Percentiles rank a stretch among this genome's conserved stretches.
Evolutionary conservation across 2,888 invertebrate species (phyloP).

Genomic region (Hemithea aestivaria): DNA sequence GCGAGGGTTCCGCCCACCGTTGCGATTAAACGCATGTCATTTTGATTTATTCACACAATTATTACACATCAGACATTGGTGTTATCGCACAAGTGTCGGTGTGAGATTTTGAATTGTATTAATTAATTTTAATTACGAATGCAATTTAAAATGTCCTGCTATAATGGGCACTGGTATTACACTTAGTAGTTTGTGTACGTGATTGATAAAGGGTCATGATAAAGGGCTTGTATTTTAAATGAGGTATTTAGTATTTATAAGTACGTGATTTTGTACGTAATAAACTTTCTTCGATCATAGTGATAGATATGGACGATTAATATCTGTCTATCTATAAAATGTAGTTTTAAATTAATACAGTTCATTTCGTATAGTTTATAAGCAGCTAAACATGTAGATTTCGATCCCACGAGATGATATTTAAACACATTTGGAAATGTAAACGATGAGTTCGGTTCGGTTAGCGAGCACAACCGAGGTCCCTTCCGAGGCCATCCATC

Average conservation of each 20-base stretch:
- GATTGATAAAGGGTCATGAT: no score
- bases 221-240: no score
- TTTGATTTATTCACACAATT: conserved; percentile 71
- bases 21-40: conserved; percentile 68
- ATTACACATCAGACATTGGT: conserved; percentile 38
- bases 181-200: no score
- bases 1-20: conserved; percentile 47
- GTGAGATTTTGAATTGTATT: conserved; percentile 33
- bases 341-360: no score
- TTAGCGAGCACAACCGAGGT: conserved; percentile 32
- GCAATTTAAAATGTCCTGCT: no score
- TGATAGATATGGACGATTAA: no score
- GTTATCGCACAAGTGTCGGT: conserved; percentile 19
- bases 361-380: no score
- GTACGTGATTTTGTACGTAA: no score
- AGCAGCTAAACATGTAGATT: no score
- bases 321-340: no score
- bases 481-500: conserved; percentile 50
- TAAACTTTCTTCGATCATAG: no score
- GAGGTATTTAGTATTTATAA: no score
- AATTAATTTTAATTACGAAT: conserved; percentile 32
- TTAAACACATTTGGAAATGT: conserved; percentile 61
- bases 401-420: conserved; percentile 25
- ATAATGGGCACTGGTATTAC: conserved; percentile 39
- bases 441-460: conserved; percentile 32